These are phyloP conservation scores for Clitarchus hookeri DNA, from an alignment of 2,888 invertebrate genomes.

Conservation along the genomic window DNA sequence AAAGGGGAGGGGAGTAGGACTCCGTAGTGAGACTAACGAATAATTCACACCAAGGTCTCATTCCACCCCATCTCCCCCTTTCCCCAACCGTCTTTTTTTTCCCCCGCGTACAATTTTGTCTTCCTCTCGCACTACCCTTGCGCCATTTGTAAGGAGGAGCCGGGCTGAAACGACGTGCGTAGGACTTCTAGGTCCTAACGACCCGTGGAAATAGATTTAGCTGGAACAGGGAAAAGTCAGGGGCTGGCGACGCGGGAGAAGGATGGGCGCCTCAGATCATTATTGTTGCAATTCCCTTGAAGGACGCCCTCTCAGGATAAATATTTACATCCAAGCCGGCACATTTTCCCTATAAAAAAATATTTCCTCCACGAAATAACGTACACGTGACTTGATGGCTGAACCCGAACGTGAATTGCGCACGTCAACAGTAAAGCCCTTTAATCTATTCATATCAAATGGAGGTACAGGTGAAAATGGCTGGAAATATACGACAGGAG, in stretches of 20 bases:
- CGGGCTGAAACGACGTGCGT: background rate
- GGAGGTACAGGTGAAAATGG: too few species aligned
- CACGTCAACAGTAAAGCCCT: too few species aligned
- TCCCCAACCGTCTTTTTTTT: background rate
- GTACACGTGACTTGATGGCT: too few species aligned
- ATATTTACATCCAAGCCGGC: background rate
- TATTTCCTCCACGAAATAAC: too few species aligned
- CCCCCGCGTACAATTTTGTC: background rate
- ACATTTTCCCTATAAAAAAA: too few species aligned
- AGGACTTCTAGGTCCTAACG: background rate
- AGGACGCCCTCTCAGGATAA: background rate
- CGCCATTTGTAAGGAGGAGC: background rate
- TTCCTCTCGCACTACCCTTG: background rate
- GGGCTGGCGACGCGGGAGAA: background rate
- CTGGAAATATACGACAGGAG: too few species aligned
- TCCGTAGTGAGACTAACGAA: background rate
- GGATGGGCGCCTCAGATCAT: background rate
- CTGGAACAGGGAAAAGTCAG: background rate
- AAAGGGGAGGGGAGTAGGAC: background rate
- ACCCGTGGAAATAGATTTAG: slow-evolving; percentile 1
- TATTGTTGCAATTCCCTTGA: background rate
- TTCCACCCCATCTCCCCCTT: background rate
- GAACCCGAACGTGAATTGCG: too few species aligned
- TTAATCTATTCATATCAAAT: too few species aligned
- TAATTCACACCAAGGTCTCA: background rate